phyloP scores from a whole-genome alignment of 2,113 vertebrate genomes.

The Eolophus roseicapilla region DNA sequence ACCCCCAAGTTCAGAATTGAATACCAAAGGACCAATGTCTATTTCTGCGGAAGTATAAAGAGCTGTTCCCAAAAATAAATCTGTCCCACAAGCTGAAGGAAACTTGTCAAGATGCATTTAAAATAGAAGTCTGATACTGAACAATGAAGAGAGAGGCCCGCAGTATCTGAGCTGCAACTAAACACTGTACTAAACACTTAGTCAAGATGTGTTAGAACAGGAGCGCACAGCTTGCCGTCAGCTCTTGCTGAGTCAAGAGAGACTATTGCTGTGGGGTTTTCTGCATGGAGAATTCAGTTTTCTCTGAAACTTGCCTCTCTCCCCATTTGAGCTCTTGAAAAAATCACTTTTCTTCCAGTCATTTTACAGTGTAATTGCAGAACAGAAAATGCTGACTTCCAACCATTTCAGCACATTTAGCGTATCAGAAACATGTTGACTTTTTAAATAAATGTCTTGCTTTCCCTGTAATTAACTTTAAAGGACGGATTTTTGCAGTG shows the following conservation, averaged over 20 bases:
- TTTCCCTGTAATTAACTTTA: slow-evolving; percentile 43
- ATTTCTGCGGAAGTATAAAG: background rate
- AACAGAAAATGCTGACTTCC: slow-evolving; percentile 34
- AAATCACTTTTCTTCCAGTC: background rate
- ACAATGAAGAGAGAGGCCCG: background rate
- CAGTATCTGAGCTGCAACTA: background rate
- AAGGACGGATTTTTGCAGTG: slow-evolving; percentile 26
- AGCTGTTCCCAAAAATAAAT: background rate
- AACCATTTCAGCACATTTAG: slow-evolving; percentile 12
- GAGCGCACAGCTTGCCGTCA: background rate
- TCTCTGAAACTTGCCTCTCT: background rate
- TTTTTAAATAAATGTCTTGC: slow-evolving; percentile 36
- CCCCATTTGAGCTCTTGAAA: background rate
- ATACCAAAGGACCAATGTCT: background rate
- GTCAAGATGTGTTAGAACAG: background rate
- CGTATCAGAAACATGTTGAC: background rate
- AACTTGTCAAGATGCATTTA: slow-evolving; percentile 19
- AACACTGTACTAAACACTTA: background rate
- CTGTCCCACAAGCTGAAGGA: background rate
- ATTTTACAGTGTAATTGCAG: slow-evolving; percentile 26
- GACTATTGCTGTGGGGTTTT: background rate
- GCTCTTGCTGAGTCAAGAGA: background rate
- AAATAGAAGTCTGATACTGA: background rate
- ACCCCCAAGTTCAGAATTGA: background rate
- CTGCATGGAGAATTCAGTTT: background rate